A percentile compares a stretch with the other conserved stretches of the same genome.
Conservation (phyloP, 2,797 vertebrate species). For the Brachyalestes nurse region DNA sequence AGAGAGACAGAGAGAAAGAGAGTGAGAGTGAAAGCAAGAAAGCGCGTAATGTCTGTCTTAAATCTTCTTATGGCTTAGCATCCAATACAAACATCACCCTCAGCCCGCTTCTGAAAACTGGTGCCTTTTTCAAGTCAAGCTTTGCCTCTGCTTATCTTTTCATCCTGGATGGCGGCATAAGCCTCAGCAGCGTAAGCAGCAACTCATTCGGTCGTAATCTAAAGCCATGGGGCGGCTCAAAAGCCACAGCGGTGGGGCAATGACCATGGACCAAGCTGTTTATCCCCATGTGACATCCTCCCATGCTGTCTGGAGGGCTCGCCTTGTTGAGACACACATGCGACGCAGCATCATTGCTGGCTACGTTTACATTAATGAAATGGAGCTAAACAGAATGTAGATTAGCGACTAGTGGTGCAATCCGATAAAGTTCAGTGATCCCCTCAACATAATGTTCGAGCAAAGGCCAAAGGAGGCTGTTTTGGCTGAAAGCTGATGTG, state of each 20-base stretch:
- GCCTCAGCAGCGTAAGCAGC: neutral
- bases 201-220: neutral
- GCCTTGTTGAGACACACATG: neutral
- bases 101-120: slow-evolving; percentile 30
- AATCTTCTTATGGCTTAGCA: slow-evolving; percentile 45
- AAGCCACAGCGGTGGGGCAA: neutral
- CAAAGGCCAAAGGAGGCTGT: neutral
- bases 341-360: neutral
- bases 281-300: neutral
- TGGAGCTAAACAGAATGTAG: neutral
- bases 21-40: slow-evolving; percentile 26
- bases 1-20: slow-evolving; percentile 25
- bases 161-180: slow-evolving; percentile 6
- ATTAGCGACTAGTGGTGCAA: neutral
- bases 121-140: slow-evolving; percentile 37
- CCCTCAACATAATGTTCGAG: neutral
- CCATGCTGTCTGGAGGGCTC: neutral
- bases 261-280: neutral
- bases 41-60: slow-evolving; percentile 25
- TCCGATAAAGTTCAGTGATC: neutral
- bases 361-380: neutral
- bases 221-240: neutral
- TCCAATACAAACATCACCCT: slow-evolving; percentile 34
- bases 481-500: neutral
- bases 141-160: slow-evolving; percentile 36